Base-by-base conservation (phyloP, 2,888 invertebrate genomes). In the Drosophila austrosaltans region DNA sequence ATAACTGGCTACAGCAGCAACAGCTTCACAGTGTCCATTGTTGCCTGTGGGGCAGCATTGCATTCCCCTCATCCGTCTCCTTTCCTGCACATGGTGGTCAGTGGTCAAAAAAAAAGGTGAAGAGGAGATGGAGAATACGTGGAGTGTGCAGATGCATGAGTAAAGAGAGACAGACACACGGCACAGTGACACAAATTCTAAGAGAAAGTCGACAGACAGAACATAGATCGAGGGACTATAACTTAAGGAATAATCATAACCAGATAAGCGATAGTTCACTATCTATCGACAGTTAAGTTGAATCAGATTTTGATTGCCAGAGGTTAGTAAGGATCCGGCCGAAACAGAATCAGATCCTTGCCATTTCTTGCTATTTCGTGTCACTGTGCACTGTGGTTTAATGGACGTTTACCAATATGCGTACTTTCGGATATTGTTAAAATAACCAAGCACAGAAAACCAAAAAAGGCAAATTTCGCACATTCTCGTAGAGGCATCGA, bases 1-100 rank as follows among this genome's bases (percentile, higher is more conserved):
- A 79, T 79, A 76, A 79, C 72, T 81, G 63, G 79, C 68, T 63
- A 63, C 81, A 77, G 65, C 78, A 74, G 63, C 72, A 76, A 63
- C 65, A 83, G 73, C 81, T 80, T 28, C 59, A 70, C 62, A 20
- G 69, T 76, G 81, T 79, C 78, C 89, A 86, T 82, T 87, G 82
- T 82, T 80, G 83, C 72, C 88, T 63, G 58, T 60, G 40, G 73
- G 80, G 63, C 73, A 66, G 39, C 40, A 40, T 57, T 7, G 57
- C 22, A 8, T 3, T 12, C 20, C 22, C 44, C 3, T 8, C 44
- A 22, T 48, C 12, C 6, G 25, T 12, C 22, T 22, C 40, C 58
- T n/a, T 6, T n/a, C 48, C 10, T 48, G 22, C 48, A 48, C 48
- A 48, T 42, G 30, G 44, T n/a, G 30, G 44, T n/a, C 74, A 60